Evolutionary conservation across 2,113 vertebrate species (phyloP).

Genomic region (Myrmophylax atrothorax): DNA sequence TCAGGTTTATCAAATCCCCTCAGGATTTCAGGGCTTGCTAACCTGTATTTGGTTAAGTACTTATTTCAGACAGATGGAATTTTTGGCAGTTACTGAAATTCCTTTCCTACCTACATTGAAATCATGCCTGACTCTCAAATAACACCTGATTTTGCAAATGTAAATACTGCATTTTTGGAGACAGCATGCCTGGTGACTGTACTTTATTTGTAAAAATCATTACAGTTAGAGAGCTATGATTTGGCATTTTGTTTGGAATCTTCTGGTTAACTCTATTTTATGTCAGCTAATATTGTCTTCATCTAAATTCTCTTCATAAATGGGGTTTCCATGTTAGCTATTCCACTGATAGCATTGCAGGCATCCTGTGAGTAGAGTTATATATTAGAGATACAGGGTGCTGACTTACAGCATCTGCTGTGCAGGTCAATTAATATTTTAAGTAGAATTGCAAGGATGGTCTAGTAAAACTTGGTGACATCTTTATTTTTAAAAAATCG

Average conservation of each 20-base stretch:
- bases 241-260: neutral
- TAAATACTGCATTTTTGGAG: neutral
- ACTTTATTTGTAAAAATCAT: neutral
- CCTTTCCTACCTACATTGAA: constrained; percentile 1
- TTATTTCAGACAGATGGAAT: constrained; percentile 39
- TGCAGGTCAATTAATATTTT: neutral
- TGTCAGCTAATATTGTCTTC: neutral
- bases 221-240: neutral
- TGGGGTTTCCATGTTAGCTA: neutral
- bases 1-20: constrained; percentile 23
- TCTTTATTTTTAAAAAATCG: neutral
- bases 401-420: neutral
- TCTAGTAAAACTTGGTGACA: neutral
- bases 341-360: neutral
- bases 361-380: neutral
- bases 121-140: neutral
- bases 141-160: constrained; percentile 8
- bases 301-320: neutral
- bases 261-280: neutral
- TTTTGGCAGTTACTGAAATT: constrained; percentile 39
- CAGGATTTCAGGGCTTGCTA: constrained; percentile 15
- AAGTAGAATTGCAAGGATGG: neutral
- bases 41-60: constrained; percentile 31
- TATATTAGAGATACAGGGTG: neutral
- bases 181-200: neutral